phyloP scores from a whole-genome alignment of 2,797 vertebrate genomes.

The Hydrophis major region DNA sequence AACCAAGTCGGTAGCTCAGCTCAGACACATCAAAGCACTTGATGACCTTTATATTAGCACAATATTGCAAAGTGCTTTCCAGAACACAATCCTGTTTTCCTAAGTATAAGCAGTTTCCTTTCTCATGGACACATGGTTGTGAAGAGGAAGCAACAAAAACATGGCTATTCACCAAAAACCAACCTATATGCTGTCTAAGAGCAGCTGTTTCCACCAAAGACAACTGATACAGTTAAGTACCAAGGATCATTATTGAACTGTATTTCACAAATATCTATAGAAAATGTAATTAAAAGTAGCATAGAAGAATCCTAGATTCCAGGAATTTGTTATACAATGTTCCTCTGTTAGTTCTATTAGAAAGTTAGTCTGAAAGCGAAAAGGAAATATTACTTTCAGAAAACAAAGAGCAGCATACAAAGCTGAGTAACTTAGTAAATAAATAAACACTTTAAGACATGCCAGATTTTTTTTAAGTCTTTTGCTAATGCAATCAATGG shows the following conservation, averaged over 20 bases:
- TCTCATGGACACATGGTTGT: constrained; percentile 31
- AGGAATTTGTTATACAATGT: constrained; percentile 31
- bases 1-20: constrained; percentile 29
- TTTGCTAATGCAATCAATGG: not conserved
- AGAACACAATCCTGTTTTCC: constrained; percentile 21
- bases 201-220: constrained; percentile 73
- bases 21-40: constrained; percentile 36
- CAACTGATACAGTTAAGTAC: constrained; percentile 39
- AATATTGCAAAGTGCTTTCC: constrained; percentile 5
- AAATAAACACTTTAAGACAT: not conserved
- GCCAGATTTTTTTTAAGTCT: not conserved
- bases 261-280: constrained; percentile 59
- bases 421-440: not conserved
- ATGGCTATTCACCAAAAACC: constrained; percentile 52
- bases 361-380: not conserved
- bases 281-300: constrained; percentile 57
- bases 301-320: fast-evolving
- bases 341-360: not conserved
- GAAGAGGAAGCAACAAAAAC: constrained; percentile 57
- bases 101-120: constrained; percentile 31
- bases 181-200: constrained; percentile 38
- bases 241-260: constrained; percentile 53
- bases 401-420: not conserved
- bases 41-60: not conserved
- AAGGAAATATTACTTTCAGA: not conserved